Evolutionary conservation across 2,113 vertebrate species (phyloP), one percentile per base, ranked within the genome.

Genomic region (Leptosomus discolor): DNA sequence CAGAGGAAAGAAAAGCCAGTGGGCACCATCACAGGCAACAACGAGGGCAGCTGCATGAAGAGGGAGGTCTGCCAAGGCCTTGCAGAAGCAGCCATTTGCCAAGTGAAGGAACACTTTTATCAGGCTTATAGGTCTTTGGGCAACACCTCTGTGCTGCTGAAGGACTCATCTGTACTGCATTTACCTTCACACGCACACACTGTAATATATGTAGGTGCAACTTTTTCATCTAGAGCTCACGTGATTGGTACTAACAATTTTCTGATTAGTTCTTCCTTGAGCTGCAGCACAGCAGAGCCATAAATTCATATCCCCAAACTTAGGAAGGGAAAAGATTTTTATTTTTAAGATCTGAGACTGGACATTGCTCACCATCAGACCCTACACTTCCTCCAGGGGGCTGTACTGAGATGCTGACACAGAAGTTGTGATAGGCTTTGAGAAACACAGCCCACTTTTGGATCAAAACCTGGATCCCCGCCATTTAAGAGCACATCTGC

Each of bases 21-120:
- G 12, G 61, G 60, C 45, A 65, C 37, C 3, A 0, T 18, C 0
- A 0, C 45, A n/a, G 50, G 71, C 54, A 58, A 30, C 8, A 70
- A 34, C 50, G 7, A n/a, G 50, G 82, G 70, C 27, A 74, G n/a
- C 43, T 43, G 34, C 73, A 24, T 0, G 3, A 58, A 45, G 26
- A 68, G 20, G 34, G n/a, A 45, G 1, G 2, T 18, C 11, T 71
- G 51, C 90, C 51, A 37, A 45, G 19, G 48, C n/a, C 37, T 23
- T 48, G 37, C 54, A 53, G 37, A 46, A 61, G 41, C 26, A 58
- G 39, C 19, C 6, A 0, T 51, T 46, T 26, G 50, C 24, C 17
- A 87, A 65, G 68, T 3, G 1, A 14, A 68, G 46, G 37, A 78
- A 50, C 2, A 3, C 21, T 88, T n/a, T 77, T 12, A 7, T 21